phyloP scores from a whole-genome alignment of 2,888 invertebrate species.

The Napeogenes inachia region DNA sequence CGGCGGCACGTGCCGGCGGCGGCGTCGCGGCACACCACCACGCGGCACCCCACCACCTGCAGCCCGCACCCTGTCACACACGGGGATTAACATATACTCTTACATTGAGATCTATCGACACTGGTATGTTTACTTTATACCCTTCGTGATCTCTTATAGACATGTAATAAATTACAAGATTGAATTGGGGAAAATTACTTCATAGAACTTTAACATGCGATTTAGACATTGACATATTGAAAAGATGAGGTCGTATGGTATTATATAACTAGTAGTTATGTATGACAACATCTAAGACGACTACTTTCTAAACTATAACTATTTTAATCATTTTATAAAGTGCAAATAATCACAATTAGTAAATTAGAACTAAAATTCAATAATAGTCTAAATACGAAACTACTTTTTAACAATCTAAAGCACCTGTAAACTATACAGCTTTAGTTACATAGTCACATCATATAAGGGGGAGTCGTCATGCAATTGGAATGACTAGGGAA shows the following conservation, averaged over 20 bases:
- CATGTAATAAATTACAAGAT: too few relatives aligned
- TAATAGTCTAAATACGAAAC: constrained; percentile 17
- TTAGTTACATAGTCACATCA: constrained; percentile 1
- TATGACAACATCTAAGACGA: not conserved
- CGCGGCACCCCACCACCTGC: constrained; percentile 96
- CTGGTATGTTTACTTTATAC: not conserved
- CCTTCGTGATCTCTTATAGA: too few relatives aligned
- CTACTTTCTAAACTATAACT: constrained; percentile 5
- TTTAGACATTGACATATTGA: too few relatives aligned
- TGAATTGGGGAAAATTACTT: too few relatives aligned
- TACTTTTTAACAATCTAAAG: constrained; percentile 17
- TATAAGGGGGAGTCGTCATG: not conserved
- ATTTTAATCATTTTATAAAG: constrained; percentile 4
- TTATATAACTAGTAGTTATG: not conserved
- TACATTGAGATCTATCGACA: not conserved
- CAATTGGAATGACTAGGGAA: not conserved
- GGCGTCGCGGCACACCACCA: constrained; percentile 97
- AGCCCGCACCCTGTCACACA: constrained; percentile 88
- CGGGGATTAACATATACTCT: not conserved
- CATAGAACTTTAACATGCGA: too few relatives aligned
- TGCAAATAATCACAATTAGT: constrained; percentile 4
- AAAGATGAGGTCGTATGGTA: too few relatives aligned
- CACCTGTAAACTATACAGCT: constrained; percentile 3
- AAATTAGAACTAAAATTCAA: not conserved
- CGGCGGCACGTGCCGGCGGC: constrained; percentile 95